A percentile compares a stretch with the other conserved stretches of the same genome.
These are phyloP conservation scores for Oxyura jamaicensis DNA, from an alignment of 2,113 vertebrate genomes.

Conservation along the genomic window DNA sequence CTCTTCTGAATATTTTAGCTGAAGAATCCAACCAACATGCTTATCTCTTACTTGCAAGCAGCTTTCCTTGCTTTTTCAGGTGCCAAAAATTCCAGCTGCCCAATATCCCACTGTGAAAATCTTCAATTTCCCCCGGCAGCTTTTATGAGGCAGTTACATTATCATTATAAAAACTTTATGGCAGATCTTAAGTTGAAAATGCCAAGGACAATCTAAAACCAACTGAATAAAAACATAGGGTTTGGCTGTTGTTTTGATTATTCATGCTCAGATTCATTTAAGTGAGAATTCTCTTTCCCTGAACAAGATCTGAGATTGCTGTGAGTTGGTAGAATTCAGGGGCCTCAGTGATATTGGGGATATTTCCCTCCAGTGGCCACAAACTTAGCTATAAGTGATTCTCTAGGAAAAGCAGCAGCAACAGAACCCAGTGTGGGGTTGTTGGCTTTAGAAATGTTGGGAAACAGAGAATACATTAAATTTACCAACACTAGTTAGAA, in stretches of 20 bases:
- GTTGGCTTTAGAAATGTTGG: neutral
- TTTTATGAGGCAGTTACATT: neutral
- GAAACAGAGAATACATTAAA: neutral
- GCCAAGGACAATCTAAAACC: neutral
- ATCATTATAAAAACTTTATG: neutral
- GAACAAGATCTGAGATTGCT: neutral
- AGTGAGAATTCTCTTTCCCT: neutral
- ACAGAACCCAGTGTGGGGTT: rapidly evolving
- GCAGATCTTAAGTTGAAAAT: neutral
- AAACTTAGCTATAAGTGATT: neutral
- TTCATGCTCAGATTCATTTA: neutral
- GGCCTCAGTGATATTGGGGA: neutral
- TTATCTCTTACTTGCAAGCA: conserved; percentile 36
- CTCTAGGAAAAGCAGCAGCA: neutral
- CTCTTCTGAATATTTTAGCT: neutral
- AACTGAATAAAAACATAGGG: neutral
- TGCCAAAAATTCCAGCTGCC: conserved; percentile 17
- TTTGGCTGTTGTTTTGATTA: neutral
- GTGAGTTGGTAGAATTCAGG: neutral
- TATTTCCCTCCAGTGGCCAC: neutral
- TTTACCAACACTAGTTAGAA: neutral
- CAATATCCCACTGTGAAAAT: conserved; percentile 7
- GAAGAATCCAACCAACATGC: neutral
- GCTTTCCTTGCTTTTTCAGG: neutral
- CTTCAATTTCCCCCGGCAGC: neutral